Evolutionary conservation across 2,113 vertebrate genomes (phyloP).

Genomic region (Protomyctophum bolini): DNA sequence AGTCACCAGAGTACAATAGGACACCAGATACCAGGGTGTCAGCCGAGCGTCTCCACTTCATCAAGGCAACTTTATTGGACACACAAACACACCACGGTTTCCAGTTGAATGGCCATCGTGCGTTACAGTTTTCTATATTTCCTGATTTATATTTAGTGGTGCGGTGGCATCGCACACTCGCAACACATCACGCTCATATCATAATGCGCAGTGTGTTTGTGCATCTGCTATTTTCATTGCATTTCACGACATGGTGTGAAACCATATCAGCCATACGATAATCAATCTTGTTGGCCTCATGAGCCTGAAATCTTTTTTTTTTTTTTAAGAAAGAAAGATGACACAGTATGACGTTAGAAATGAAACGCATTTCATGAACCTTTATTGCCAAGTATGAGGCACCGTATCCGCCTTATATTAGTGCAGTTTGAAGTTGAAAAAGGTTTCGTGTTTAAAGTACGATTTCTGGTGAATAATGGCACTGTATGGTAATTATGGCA

Average conservation of each 20-base stretch:
- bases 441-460: no score
- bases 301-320: conserved; percentile 28
- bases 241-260: no score
- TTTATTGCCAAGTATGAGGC: no score
- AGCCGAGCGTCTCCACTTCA: conserved; percentile 11
- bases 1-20: conserved; percentile 44
- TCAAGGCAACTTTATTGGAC: conserved; percentile 39
- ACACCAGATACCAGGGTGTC: conserved; percentile 36
- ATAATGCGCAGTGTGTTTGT: no score
- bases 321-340: conserved; percentile 19
- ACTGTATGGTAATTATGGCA: no score
- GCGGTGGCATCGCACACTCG: no score
- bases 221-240: no score
- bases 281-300: conserved; percentile 26
- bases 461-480: no score
- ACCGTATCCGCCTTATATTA: no score
- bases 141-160: no score
- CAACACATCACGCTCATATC: no score
- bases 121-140: conserved; percentile 5
- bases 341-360: conserved; percentile 4
- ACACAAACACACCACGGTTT: conserved; percentile 26
- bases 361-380: conserved; percentile 14
- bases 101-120: conserved; percentile 21
- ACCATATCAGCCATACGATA: conserved; percentile 1
- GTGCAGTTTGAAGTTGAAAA: no score